These are phyloP conservation scores for Hylaeus anthracinus DNA, from an alignment of 1,140 invertebrate genomes.

Conservation along the genomic window DNA sequence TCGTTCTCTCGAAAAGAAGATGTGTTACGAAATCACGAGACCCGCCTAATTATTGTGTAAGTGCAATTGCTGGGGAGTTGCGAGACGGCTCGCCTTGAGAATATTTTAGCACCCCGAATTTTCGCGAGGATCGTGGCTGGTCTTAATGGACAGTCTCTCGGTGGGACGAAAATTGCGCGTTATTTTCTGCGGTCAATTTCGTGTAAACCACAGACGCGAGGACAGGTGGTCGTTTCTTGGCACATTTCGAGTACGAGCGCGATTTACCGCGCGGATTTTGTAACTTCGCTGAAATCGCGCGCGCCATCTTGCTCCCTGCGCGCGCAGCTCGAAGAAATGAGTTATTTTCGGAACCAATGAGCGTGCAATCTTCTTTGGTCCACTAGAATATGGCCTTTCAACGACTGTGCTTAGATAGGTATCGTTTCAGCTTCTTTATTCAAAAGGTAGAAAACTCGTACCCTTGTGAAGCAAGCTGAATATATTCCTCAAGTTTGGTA, in stretches of 20 bases:
- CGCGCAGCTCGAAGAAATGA: background rate
- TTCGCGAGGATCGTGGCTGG: slow-evolving; percentile 39
- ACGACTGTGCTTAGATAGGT: no score
- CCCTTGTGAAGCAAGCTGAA: no score
- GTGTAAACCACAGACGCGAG: slow-evolving; percentile 9
- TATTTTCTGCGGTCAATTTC: slow-evolving; percentile 24
- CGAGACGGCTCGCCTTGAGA: slow-evolving; percentile 45
- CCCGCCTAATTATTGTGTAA: slow-evolving; percentile 69
- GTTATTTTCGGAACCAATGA: no score
- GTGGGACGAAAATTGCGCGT: slow-evolving; percentile 17
- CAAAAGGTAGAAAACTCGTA: no score
- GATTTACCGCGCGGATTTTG: slow-evolving; percentile 1
- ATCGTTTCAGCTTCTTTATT: no score
- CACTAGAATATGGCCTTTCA: no score
- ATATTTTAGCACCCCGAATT: slow-evolving; percentile 53
- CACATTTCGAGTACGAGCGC: background rate
- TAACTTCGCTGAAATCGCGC: background rate
- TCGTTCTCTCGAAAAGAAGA: slow-evolving; percentile 12
- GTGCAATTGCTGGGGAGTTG: slow-evolving; percentile 65
- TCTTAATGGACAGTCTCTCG: slow-evolving; percentile 42
- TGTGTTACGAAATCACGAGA: slow-evolving; percentile 48
- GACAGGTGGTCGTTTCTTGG: slow-evolving; percentile 1
- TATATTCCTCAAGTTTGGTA: background rate
- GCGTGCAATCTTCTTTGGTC: no score
- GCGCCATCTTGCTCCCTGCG: no score